These are phyloP conservation scores for Chloroceryle amazona DNA, from an alignment of 2,797 vertebrate genomes.

Conservation along the genomic window DNA sequence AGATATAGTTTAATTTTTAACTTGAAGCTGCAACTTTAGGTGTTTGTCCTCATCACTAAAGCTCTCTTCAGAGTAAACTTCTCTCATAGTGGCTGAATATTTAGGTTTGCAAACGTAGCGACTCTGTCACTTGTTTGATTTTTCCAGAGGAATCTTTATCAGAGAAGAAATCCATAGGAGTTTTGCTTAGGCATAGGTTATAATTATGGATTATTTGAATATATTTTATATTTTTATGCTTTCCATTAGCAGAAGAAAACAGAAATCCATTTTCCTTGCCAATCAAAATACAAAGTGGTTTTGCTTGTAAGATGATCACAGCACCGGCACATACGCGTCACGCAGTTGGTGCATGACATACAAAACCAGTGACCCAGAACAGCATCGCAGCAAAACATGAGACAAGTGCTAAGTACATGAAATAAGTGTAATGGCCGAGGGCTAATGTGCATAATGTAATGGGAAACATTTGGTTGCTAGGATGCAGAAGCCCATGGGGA, in stretches of 20 bases:
- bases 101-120: not conserved
- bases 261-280: slow-evolving; percentile 11
- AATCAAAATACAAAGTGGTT: not conserved
- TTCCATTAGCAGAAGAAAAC: not conserved
- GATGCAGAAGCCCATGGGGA: slow-evolving; percentile 81
- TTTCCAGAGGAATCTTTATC: not conserved
- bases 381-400: not conserved
- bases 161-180: not conserved
- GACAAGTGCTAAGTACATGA: not conserved
- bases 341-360: not conserved
- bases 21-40: not conserved
- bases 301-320: not conserved
- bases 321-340: not conserved
- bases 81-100: not conserved
- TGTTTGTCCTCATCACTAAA: not conserved
- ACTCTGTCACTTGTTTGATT: not conserved
- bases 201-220: not conserved
- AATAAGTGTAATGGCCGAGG: not conserved
- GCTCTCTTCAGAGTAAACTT: not conserved
- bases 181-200: not conserved
- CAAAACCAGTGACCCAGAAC: not conserved
- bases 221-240: not conserved
- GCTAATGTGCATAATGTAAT: slow-evolving; percentile 12
- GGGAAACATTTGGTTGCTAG: slow-evolving; percentile 68
- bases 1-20: not conserved